These are phyloP conservation scores for Alentia gelatinosa DNA, from an alignment of 2,888 invertebrate genomes.

Conservation along the genomic window DNA sequence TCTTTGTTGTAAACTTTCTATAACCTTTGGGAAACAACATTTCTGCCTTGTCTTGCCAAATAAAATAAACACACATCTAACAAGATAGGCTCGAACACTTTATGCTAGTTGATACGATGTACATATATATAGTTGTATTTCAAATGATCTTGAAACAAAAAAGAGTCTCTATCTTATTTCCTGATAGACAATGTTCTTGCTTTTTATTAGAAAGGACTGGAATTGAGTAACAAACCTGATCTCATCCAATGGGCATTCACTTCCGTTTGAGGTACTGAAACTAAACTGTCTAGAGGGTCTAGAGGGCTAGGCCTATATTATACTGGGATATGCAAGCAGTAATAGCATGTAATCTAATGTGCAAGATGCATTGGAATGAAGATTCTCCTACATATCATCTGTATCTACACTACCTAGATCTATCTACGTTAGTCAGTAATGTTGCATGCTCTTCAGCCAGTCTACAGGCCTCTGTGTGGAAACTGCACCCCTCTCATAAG, in stretches of 20 bases:
- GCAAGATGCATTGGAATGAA: not conserved
- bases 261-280: not conserved
- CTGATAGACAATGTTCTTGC: not conserved
- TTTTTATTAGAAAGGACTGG: not conserved
- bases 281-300: not conserved
- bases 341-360: not conserved
- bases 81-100: not conserved
- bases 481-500: too few species aligned
- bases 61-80: not conserved
- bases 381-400: not conserved
- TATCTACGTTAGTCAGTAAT: not conserved
- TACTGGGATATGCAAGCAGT: not conserved
- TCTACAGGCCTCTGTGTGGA: too few species aligned
- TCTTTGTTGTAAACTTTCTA: not conserved
- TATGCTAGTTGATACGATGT: not conserved
- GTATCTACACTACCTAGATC: not conserved
- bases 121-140: not conserved
- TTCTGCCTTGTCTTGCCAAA: slow-evolving; percentile 1
- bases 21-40: not conserved
- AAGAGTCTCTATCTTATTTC: too few species aligned
- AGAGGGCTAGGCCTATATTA: not conserved
- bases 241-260: not conserved
- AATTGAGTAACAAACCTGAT: not conserved
- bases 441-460: too few species aligned
- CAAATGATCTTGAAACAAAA: not conserved